Base-by-base conservation (phyloP, 1,140 invertebrate species). In the Homalodisca vitripennis region DNA sequence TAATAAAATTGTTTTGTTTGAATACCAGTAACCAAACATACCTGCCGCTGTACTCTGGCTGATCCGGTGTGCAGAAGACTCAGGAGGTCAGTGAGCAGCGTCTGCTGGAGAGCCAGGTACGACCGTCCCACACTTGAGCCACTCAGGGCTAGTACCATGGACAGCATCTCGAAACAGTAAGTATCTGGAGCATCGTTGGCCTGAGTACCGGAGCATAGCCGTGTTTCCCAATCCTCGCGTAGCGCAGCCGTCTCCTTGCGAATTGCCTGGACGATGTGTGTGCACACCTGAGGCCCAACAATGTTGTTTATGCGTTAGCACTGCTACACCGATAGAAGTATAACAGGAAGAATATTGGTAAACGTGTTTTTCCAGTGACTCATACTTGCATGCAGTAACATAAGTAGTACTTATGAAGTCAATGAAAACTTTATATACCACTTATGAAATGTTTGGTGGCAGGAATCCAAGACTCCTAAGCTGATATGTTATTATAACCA, bases 111-210 rank as follows among this genome's bases (percentile, higher is more conserved):
- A 0, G 95, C 93, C 2, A 98, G 81, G 80, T 98, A 97, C 12
- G 88, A 87, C 31, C 95, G 83, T 0, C 96, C 96, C 0, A 97
- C 94, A 0, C 88, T 85, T 71, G 94, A 97, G 2, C 96, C 96
- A 73, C 93, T 97, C n/a, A 98, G 79, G 0, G 97, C 95, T 70
- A 97, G 78, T 20, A 91, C 95, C 88, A 98, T 93, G 0, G 94
- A 97, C 6, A 98, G 81, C 92, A 98, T 95, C 83, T 98, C 95
- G 79, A 98, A 98, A 81, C 95, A 98, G 77, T 98, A 98, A 10
- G 93, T 94, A 81, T 98, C 96, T 1, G 89, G 81, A 57, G 84
- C 77, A 76, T 84, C 82, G 62, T 79, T 79, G 3, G 81, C 73
- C 72, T 79, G 82, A 53, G 79, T 79, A 2, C 72, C 78, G 1